A percentile compares a stretch with the other conserved stretches of the same genome.
Conservation (phyloP, 1,140 invertebrate genomes). For the Leptopilina clavipes region DNA sequence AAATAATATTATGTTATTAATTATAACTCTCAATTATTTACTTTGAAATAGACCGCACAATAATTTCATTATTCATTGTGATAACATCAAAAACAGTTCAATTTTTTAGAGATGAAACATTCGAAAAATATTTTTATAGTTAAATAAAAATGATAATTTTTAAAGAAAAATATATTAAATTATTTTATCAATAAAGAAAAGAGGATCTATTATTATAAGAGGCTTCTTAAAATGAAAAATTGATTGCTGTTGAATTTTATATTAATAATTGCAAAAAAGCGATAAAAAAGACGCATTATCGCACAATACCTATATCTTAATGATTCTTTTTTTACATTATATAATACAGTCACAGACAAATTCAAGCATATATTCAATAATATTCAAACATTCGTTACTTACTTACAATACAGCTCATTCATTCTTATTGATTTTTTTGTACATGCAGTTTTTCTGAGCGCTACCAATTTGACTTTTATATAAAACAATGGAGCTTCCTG, state of each 20-base stretch:
- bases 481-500: slow-evolving; percentile 1
- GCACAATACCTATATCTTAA: slow-evolving; percentile 9
- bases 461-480: slow-evolving; percentile 2
- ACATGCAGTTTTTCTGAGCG: neutral
- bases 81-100: too few relatives aligned
- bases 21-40: too few relatives aligned
- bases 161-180: too few relatives aligned
- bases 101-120: too few relatives aligned
- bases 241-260: slow-evolving; percentile 8
- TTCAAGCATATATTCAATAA: slow-evolving; percentile 19
- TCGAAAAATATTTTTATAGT: too few relatives aligned
- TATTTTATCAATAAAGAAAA: too few relatives aligned
- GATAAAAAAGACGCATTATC: slow-evolving; percentile 22
- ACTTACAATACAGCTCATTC: slow-evolving; percentile 1
- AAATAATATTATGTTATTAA: too few relatives aligned
- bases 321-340: slow-evolving; percentile 26
- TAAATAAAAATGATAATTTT: too few relatives aligned
- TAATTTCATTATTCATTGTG: too few relatives aligned
- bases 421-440: slow-evolving; percentile 12
- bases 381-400: slow-evolving; percentile 14
- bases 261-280: slow-evolving; percentile 32
- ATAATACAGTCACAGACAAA: slow-evolving; percentile 31
- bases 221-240: neutral
- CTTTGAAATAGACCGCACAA: too few relatives aligned
- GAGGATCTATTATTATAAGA: neutral